Conservation (phyloP, 2,888 invertebrate species). For the Leucophora obtusa region DNA sequence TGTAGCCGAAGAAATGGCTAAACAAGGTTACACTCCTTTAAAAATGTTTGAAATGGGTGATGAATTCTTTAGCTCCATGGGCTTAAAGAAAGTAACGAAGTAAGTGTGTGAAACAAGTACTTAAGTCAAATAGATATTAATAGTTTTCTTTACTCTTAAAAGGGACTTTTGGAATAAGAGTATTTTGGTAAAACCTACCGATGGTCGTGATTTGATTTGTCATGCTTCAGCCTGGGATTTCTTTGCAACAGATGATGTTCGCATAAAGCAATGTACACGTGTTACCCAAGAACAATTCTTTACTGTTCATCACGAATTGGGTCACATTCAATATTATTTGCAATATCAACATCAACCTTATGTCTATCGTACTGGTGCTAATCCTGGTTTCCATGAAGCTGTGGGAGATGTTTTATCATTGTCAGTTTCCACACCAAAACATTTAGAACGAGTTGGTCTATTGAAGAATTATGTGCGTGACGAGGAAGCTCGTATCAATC, state of each 20-base stretch:
- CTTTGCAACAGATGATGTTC: slow-evolving; percentile 88
- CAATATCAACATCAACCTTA: slow-evolving; percentile 82
- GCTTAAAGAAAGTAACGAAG: slow-evolving; percentile 87
- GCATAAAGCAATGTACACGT: slow-evolving; percentile 83
- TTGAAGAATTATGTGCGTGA: slow-evolving; percentile 82
- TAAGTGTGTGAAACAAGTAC: slow-evolving; percentile 63
- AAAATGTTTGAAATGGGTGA: slow-evolving; percentile 92
- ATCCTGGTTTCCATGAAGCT: slow-evolving; percentile 86
- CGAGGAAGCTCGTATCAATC: slow-evolving; percentile 83
- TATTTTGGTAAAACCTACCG: slow-evolving; percentile 88
- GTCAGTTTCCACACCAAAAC: slow-evolving; percentile 85
- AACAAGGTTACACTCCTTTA: slow-evolving; percentile 86
- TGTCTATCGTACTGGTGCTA: slow-evolving; percentile 82
- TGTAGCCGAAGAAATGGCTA: slow-evolving; percentile 85
- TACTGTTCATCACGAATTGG: slow-evolving; percentile 84
- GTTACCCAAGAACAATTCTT: slow-evolving; percentile 81
- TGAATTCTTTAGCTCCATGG: slow-evolving; percentile 90
- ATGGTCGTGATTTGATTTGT: slow-evolving; percentile 87
- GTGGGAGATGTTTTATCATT: slow-evolving; percentile 86
- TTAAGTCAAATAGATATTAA: too few relatives aligned
- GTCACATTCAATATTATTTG: slow-evolving; percentile 85
- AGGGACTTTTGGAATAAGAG: slow-evolving; percentile 91
- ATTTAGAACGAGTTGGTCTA: slow-evolving; percentile 85
- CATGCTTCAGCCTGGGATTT: slow-evolving; percentile 96
- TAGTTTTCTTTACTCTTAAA: not conserved